Conservation (phyloP, 2,888 invertebrate species). For the Xestia c-nigrum region DNA sequence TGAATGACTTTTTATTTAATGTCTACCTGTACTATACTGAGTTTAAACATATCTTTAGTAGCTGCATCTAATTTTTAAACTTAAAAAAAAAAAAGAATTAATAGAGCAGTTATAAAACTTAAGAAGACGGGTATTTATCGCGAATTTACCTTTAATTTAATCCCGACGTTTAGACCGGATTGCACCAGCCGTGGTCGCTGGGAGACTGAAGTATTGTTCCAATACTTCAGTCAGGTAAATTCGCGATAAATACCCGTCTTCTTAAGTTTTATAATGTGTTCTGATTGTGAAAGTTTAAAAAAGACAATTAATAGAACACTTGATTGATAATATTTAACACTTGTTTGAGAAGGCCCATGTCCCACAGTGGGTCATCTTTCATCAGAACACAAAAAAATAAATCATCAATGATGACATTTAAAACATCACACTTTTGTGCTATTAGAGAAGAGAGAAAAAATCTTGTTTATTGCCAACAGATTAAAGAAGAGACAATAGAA, state of each 20-base stretch:
- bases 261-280: too few species aligned
- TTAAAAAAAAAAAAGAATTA: too few species aligned
- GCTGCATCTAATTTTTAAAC: not conserved
- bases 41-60: not conserved
- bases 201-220: too few species aligned
- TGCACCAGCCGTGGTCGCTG: too few species aligned
- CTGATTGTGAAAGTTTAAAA: too few species aligned
- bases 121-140: too few species aligned
- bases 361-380: not conserved
- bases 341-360: not conserved
- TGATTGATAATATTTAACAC: not conserved
- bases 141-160: too few species aligned
- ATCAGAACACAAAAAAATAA: not conserved
- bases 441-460: not conserved
- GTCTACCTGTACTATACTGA: not conserved
- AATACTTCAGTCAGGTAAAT: too few species aligned
- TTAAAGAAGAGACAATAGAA: slow-evolving; percentile 69
- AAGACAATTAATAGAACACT: not conserved
- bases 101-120: too few species aligned
- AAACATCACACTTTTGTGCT: too few species aligned
- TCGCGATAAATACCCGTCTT: too few species aligned
- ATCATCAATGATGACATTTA: not conserved
- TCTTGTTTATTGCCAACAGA: slow-evolving; percentile 42
- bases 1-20: not conserved
- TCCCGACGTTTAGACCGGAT: too few species aligned